Percentiles rank a stretch among this genome's conserved stretches.
Conservation (phyloP, 2,797 vertebrate species). For the Cyclura pinguis region DNA sequence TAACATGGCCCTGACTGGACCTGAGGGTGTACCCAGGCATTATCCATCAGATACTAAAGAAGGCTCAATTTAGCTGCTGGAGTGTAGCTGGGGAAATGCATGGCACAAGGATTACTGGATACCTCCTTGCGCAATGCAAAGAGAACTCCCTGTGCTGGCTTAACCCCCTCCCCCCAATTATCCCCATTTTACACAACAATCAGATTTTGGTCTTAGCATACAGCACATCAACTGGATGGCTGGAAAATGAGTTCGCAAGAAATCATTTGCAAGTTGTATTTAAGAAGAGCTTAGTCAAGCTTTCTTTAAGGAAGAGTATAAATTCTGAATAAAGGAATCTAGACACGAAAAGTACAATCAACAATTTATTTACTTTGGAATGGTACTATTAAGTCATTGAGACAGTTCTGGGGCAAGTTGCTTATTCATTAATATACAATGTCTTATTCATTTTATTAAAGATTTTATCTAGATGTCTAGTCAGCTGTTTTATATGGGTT, state of each 20-base stretch:
- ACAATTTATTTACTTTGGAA: not conserved
- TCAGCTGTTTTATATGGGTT: slow-evolving; percentile 2
- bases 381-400: not conserved
- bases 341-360: slow-evolving; percentile 21
- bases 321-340: not conserved
- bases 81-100: too few relatives aligned
- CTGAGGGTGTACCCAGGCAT: too few relatives aligned
- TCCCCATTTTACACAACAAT: too few relatives aligned
- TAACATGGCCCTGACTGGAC: too few relatives aligned
- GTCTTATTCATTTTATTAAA: slow-evolving; percentile 16
- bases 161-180: too few relatives aligned
- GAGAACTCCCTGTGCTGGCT: too few relatives aligned
- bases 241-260: not conserved
- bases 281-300: slow-evolving; percentile 7
- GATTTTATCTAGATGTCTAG: not conserved
- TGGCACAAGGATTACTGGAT: too few relatives aligned
- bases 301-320: not conserved
- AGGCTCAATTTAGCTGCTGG: too few relatives aligned
- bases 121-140: too few relatives aligned
- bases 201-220: too few relatives aligned
- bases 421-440: not conserved
- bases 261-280: not conserved
- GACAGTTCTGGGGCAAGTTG: not conserved
- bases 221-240: not conserved
- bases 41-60: too few relatives aligned